Evolutionary conservation across 2,113 vertebrate species (phyloP), one percentile per base, ranked within the genome.

Genomic region (Perca flavescens): DNA sequence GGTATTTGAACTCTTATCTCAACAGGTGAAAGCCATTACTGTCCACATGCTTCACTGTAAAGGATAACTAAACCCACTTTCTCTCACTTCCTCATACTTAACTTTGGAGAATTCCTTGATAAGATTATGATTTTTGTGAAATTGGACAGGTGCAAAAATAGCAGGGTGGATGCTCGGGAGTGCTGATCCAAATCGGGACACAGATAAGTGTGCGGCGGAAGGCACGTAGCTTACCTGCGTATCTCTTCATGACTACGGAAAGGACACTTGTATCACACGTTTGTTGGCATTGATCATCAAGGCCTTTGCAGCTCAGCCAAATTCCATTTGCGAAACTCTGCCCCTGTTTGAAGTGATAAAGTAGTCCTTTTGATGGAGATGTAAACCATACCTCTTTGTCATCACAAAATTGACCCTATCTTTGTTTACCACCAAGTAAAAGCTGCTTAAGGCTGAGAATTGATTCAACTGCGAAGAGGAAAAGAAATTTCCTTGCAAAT

Each of bases 181-280:
- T 6, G 34, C 63, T 12, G 78, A 88, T 92, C 25, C 72, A 43
- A 74, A 90, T 84, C 80, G 75, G 60, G 46, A 17, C 3, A 31
- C 25, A 75, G 88, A 83, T 89, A 86, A 83, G 68, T 65, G 61
- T 56, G 66, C 43, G 6, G 78, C 31, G 19, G 58, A 60, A 58
- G 70, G 70, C 92, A 92, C 75, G 88, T 91, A 89, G 81, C 80
- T 81, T 82, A 89, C 88, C 79, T 86, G 81, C 76, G 61, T 79
- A 80, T 89, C 85, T 79, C n/a, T 61, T 63, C n/a, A 11, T 40
- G 22, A 31, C 60, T 16, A 17, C 31, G 74, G 70, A 76, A 46
- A 73, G 68, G 53, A 80, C 86, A 76, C 49, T 49, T 86, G 62
- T 61, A 34, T 74, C 58, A 52, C 47, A n/a, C 77, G 25, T n/a